A percentile compares a stretch with the other conserved stretches of the same genome.
Evolutionary conservation across 2,113 vertebrate species (phyloP).

Genomic region (Copsychus sechellarum): DNA sequence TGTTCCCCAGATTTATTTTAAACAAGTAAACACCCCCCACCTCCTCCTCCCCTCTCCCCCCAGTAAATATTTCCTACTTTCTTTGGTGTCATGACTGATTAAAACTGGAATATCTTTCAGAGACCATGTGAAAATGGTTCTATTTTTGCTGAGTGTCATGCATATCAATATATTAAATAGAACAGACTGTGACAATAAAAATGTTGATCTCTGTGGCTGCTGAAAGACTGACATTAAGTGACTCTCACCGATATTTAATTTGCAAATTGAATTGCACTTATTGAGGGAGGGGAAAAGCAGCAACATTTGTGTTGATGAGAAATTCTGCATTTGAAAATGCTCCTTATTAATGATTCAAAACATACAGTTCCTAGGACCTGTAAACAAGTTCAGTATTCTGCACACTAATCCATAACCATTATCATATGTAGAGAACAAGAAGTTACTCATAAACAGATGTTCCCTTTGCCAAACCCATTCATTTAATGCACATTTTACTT

Average conservation of each 20-base stretch:
- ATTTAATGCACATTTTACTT: slow-evolving; percentile 36
- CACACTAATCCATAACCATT: slow-evolving; percentile 47
- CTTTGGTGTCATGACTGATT: neutral
- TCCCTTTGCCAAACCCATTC: slow-evolving; percentile 24
- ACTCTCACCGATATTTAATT: slow-evolving; percentile 17
- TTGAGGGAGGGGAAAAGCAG: neutral
- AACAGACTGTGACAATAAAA: slow-evolving; percentile 15
- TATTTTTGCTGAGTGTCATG: neutral
- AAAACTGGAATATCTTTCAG: neutral
- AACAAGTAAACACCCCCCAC: neutral
- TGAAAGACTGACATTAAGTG: neutral
- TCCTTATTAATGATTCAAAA: slow-evolving; percentile 50
- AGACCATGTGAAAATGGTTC: neutral
- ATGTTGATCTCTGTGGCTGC: slow-evolving; percentile 1
- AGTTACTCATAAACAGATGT: slow-evolving; percentile 54
- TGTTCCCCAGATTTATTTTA: neutral
- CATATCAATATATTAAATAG: slow-evolving; percentile 12
- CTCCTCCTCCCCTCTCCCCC: too few relatives aligned
- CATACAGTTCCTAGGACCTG: slow-evolving; percentile 1
- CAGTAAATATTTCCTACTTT: neutral
- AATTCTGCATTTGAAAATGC: slow-evolving; percentile 14
- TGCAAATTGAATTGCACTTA: neutral
- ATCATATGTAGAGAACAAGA: slow-evolving; percentile 42
- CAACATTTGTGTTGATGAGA: neutral
- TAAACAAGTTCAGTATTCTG: slow-evolving; percentile 43